Evolutionary conservation across 2,888 invertebrate species (phyloP).

Genomic region (Tachystola acroxantha): DNA sequence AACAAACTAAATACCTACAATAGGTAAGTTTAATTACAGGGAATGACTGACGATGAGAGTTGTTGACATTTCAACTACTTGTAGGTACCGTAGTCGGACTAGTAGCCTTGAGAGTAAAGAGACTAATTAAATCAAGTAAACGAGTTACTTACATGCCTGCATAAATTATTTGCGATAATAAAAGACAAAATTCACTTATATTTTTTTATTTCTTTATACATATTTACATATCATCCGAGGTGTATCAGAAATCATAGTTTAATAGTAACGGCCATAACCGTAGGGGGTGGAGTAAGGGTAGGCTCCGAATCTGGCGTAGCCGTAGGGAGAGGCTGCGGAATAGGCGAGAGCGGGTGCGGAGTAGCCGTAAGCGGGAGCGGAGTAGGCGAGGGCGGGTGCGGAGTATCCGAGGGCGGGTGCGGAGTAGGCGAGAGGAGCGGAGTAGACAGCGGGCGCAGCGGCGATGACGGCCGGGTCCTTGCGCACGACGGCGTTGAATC

Average conservation of each 20-base stretch:
- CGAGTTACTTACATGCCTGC: no score
- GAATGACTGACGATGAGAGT: slow-evolving; percentile 1
- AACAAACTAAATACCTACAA: not conserved
- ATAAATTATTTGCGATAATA: not conserved
- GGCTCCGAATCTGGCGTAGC: slow-evolving; percentile 10
- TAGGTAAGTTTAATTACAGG: not conserved
- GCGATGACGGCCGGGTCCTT: slow-evolving; percentile 52
- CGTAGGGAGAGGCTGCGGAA: slow-evolving; percentile 7
- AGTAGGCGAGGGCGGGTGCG: slow-evolving; percentile 13
- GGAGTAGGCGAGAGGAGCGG: slow-evolving; percentile 21
- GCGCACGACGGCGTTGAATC: slow-evolving; percentile 75
- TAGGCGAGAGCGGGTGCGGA: slow-evolving; percentile 14
- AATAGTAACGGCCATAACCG: slow-evolving; percentile 22
- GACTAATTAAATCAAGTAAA: not conserved
- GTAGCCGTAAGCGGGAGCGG: slow-evolving; percentile 15
- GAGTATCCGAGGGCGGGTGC: slow-evolving; percentile 15
- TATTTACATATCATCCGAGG: slow-evolving; percentile 12
- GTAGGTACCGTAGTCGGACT: not conserved
- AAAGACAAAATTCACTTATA: not conserved
- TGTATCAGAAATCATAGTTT: slow-evolving; percentile 2
- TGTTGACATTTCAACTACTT: slow-evolving; percentile 5
- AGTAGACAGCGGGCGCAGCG: slow-evolving; percentile 18
- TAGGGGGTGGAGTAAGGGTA: slow-evolving; percentile 19
- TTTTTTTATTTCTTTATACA: slow-evolving; percentile 4
- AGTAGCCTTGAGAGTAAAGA: slow-evolving; percentile 1